Percentiles rank a stretch among this genome's conserved stretches.
phyloP scores from a whole-genome alignment of 2,888 invertebrate genomes.

The Archips xylosteana region DNA sequence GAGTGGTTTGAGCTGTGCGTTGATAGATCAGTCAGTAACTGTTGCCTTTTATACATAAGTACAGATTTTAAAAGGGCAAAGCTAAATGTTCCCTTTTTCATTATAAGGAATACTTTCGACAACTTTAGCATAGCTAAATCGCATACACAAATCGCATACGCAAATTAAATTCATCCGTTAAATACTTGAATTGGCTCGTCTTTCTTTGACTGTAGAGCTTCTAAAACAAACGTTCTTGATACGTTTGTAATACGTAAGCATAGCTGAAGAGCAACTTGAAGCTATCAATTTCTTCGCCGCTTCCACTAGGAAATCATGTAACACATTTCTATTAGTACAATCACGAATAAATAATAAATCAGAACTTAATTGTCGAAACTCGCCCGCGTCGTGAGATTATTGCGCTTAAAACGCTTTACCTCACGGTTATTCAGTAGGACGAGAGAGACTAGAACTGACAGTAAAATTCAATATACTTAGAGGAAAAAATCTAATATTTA shows the following conservation, averaged over 20 bases:
- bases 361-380: constrained; percentile 18
- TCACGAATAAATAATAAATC: constrained; percentile 37
- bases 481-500: too few relatives aligned
- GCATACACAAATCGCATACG: too few relatives aligned
- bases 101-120: neutral
- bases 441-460: neutral
- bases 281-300: constrained; percentile 16
- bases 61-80: neutral
- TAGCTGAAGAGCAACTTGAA: constrained; percentile 13
- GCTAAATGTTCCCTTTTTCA: neutral
- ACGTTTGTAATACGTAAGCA: neutral
- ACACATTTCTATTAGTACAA: constrained; percentile 25
- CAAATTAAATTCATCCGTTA: neutral
- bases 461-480: too few relatives aligned
- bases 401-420: neutral
- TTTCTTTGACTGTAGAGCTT: neutral
- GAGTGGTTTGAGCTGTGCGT: too few relatives aligned
- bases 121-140: neutral
- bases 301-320: constrained; percentile 20
- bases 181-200: neutral
- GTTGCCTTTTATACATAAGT: too few relatives aligned
- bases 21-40: too few relatives aligned
- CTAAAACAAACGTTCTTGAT: neutral
- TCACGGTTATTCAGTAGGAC: neutral
- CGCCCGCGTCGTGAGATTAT: constrained; percentile 18